Conservation (phyloP, 2,797 vertebrate genomes). For the Oreochromis mossambicus region DNA sequence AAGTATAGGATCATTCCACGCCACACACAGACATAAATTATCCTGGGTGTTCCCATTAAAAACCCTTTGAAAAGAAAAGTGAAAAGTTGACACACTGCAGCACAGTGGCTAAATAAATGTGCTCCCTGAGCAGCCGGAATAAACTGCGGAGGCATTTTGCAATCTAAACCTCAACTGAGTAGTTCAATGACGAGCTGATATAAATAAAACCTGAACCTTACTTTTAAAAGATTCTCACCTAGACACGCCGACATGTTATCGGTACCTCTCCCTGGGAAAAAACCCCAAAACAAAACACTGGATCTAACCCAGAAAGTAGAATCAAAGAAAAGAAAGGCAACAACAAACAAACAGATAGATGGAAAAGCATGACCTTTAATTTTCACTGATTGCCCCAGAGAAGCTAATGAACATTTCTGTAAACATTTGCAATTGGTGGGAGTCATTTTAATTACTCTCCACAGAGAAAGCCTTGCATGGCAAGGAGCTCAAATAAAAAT, state of each 20-base stretch:
- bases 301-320: conserved; percentile 22
- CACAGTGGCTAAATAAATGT: conserved; percentile 36
- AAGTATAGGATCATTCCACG: conserved; percentile 29
- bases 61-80: conserved; percentile 32
- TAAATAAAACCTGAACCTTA: conserved; percentile 36
- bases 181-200: conserved; percentile 43
- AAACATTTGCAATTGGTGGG: conserved; percentile 75
- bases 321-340: conserved; percentile 42
- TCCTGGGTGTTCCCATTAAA: conserved; percentile 35
- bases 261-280: conserved; percentile 45
- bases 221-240: conserved; percentile 22
- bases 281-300: conserved; percentile 20
- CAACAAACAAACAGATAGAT: conserved; percentile 54
- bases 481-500: conserved; percentile 70
- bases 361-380: conserved; percentile 79
- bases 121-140: conserved; percentile 16
- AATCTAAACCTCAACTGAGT: conserved; percentile 40
- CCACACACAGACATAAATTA: conserved; percentile 36
- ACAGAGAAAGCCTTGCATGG: conserved; percentile 55
- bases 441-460: conserved; percentile 79
- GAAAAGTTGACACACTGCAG: conserved; percentile 31
- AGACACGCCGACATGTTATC: conserved; percentile 12
- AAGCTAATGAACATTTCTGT: conserved; percentile 78
- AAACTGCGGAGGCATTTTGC: conserved; percentile 39
- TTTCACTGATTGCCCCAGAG: conserved; percentile 72